These are phyloP conservation scores for Laterallus jamaicensis DNA, from an alignment of 2,113 vertebrate species.

Conservation along the genomic window DNA sequence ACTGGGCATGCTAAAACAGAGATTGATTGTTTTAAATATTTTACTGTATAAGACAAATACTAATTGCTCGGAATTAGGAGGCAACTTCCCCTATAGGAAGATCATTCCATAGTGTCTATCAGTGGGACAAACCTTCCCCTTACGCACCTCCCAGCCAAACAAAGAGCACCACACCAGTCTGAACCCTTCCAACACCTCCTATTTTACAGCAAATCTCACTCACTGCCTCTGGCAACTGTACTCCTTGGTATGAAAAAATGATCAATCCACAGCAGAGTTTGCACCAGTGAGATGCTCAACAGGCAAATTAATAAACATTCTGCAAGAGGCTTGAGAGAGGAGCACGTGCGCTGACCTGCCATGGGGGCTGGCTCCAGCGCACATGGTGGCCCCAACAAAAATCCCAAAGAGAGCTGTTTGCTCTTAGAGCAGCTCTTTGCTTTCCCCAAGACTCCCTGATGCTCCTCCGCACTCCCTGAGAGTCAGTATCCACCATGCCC, in stretches of 20 bases:
- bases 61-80: background rate
- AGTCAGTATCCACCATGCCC: fast-evolving
- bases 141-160: background rate
- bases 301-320: background rate
- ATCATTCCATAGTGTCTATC: background rate
- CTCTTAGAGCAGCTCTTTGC: background rate
- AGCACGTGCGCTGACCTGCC: fast-evolving
- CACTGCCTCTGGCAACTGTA: background rate
- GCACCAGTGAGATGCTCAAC: background rate
- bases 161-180: background rate
- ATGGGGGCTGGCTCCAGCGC: fast-evolving
- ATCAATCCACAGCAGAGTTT: background rate
- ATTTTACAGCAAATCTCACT: background rate
- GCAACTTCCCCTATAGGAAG: background rate
- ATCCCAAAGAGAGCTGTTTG: fast-evolving
- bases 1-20: background rate
- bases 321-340: background rate
- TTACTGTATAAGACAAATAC: background rate
- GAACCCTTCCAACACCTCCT: background rate
- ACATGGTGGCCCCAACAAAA: fast-evolving
- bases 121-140: background rate
- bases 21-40: background rate
- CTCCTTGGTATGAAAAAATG: background rate
- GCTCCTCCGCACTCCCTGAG: background rate
- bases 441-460: background rate